Conservation (phyloP, 2,113 vertebrate genomes). For the Nothocercus julius region DNA sequence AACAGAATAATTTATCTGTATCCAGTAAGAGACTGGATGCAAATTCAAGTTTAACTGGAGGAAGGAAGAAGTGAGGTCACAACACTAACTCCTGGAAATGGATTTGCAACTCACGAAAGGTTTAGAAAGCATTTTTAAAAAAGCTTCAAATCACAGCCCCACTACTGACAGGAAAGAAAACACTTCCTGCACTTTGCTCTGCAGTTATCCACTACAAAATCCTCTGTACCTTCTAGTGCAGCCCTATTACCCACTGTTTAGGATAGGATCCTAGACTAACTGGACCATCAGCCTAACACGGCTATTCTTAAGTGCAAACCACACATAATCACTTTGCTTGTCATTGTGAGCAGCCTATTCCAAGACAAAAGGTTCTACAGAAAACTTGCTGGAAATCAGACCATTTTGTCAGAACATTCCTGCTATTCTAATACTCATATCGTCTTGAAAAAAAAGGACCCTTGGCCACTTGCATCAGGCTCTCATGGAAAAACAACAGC, state of each 20-base stretch:
- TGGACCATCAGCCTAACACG: neutral
- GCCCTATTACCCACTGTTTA: neutral
- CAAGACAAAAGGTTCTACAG: neutral
- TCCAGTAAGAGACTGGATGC: neutral
- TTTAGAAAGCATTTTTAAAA: neutral
- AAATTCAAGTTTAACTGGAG: neutral
- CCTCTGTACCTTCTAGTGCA: neutral
- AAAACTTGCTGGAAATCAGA: neutral
- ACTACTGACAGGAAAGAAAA: neutral
- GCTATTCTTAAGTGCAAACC: neutral
- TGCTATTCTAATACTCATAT: neutral
- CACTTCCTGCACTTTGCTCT: neutral
- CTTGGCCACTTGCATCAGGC: neutral
- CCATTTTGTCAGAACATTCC: neutral
- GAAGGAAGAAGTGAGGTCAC: neutral
- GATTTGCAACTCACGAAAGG: neutral
- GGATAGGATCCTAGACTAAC: neutral
- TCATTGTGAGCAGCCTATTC: neutral
- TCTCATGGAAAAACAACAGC: neutral
- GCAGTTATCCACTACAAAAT: neutral
- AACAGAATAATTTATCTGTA: neutral
- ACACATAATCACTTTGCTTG: rapidly evolving
- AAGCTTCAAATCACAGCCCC: neutral
- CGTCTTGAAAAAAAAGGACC: neutral
- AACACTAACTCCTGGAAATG: neutral